Evolutionary conservation across 2,888 invertebrate genomes (phyloP).

Genomic region (Shargacucullia verbasci): DNA sequence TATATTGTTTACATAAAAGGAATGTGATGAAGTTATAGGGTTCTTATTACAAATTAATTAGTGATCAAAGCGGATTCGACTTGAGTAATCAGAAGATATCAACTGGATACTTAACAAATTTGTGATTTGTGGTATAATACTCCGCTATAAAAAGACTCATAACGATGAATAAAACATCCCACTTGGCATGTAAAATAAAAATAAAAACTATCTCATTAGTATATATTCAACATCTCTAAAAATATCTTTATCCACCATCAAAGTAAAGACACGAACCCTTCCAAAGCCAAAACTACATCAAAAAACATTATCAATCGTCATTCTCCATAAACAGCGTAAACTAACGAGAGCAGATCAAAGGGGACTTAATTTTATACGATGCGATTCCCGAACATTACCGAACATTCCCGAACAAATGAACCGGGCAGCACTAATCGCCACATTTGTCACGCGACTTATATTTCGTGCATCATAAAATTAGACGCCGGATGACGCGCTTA

Average conservation of each 20-base stretch:
- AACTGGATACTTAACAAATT: too few relatives aligned
- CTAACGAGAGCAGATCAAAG: constrained; percentile 61
- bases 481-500: constrained; percentile 36
- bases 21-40: background rate
- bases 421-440: constrained; percentile 52
- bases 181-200: too few relatives aligned
- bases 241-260: constrained; percentile 29
- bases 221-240: background rate
- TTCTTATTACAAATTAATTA: background rate
- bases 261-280: constrained; percentile 31
- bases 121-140: too few relatives aligned
- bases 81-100: too few relatives aligned
- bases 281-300: constrained; percentile 35
- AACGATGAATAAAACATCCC: too few relatives aligned
- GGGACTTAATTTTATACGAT: constrained; percentile 43
- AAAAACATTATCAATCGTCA: constrained; percentile 26
- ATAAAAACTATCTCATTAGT: background rate
- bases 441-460: constrained; percentile 52
- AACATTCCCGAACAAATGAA: constrained; percentile 66
- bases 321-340: constrained; percentile 33
- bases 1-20: background rate
- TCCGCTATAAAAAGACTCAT: too few relatives aligned
- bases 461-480: constrained; percentile 24
- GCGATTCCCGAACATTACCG: constrained; percentile 62
- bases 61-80: too few relatives aligned